Evolutionary conservation across 2,888 invertebrate species (phyloP).

Genomic region (Cryptophagus acutangulus): DNA sequence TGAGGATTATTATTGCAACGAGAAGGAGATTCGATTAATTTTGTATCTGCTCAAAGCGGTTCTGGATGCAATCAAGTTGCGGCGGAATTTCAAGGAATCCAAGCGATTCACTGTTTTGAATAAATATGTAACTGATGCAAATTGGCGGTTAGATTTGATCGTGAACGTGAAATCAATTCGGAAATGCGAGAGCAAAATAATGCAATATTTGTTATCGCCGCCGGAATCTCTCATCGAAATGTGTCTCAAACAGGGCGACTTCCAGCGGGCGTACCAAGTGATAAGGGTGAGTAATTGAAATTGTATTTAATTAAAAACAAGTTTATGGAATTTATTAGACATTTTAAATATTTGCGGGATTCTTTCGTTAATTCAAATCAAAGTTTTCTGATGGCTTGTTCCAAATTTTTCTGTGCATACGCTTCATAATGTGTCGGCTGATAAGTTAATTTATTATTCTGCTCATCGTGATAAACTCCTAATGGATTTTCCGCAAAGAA

Average conservation of each 20-base stretch:
- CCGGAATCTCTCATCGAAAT: constrained; percentile 71
- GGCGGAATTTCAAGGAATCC: constrained; percentile 36
- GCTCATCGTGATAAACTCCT: constrained; percentile 47
- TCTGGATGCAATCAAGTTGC: constrained; percentile 51
- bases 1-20: constrained; percentile 53
- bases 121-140: constrained; percentile 60
- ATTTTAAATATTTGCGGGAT: no score
- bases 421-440: constrained; percentile 54
- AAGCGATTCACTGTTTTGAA: constrained; percentile 39
- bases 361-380: constrained; percentile 5
- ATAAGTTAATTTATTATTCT: constrained; percentile 47
- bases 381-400: constrained; percentile 54
- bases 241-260: constrained; percentile 69
- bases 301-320: no score
- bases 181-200: constrained; percentile 50
- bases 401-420: constrained; percentile 54
- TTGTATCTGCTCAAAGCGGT: constrained; percentile 55
- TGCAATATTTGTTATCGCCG: constrained; percentile 68
- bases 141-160: constrained; percentile 70
- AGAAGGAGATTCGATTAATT: constrained; percentile 56
- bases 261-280: constrained; percentile 70
- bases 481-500: constrained; percentile 56
- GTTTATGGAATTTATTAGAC: no score
- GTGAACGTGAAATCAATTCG: constrained; percentile 53
- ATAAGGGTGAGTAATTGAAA: constrained; percentile 60